Base-by-base conservation (phyloP, 1,140 invertebrate species). In the Muscidifurax raptorellus region DNA sequence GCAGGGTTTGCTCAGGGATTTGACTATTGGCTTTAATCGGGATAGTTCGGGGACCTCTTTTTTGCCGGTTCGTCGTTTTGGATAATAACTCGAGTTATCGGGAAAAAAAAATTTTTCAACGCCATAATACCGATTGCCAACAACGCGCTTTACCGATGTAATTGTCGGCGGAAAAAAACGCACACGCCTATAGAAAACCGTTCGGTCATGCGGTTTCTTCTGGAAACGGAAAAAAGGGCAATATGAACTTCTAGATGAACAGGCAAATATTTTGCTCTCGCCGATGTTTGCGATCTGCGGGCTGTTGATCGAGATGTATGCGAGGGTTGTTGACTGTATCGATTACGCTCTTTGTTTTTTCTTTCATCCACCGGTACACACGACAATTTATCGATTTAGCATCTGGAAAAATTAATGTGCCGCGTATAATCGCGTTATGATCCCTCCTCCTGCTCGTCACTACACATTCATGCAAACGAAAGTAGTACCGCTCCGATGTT, bases 351-450 rank as follows among this genome's bases (percentile, higher is more conserved):
- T 28, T 18, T 72, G 69, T 32, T 72, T 67, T 30, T 30, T 71
- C 67, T 30, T 71, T 71, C 22, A 27, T 74, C 32, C 32, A 15
- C 9, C 13, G 22, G 71, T 22, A 22, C 32, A 25, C 28, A 12
- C 12, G 27, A 6, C 22, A 25, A 40, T 74, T 44, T 36, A 74
- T 74, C 71, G 32, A 74, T 74, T 74, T 40, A 36, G n/a, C 18
- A n/a, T 28, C 27, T 47, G 6, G n/a, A 40, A 77, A 76, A 59
- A 30, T 77, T 30, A 77, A 77, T 77, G 75, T 22, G 10, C 28
- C 25, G 9, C 25, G 47, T 77, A n/a, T n/a, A 77, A 77, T 77
- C 13, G 22, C 75, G 47, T 77, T 77, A 32, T 59, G 75, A 77
- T 52, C 47, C 36, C 12, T n/a, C 12, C 74, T 32, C 15, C 71